Evolutionary conservation across 1,140 invertebrate species (phyloP).

Genomic region (Condylostylus longicornis): DNA sequence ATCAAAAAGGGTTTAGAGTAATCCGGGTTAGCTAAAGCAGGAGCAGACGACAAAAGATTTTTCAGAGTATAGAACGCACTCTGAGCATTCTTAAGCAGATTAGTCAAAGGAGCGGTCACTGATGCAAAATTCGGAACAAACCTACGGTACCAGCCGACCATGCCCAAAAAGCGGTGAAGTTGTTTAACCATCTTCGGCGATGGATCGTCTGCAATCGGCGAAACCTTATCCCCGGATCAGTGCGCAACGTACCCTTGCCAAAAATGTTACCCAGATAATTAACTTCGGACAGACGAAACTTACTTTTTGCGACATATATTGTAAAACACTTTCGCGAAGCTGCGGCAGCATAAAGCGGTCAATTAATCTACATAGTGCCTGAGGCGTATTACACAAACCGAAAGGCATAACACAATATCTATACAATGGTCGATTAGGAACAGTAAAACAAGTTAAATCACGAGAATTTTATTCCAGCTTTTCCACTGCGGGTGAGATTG

Average conservation of each 20-base stretch:
- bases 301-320: slow-evolving; percentile 31
- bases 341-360: slow-evolving; percentile 6
- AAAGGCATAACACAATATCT: slow-evolving; percentile 32
- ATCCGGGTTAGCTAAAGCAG: too few relatives aligned
- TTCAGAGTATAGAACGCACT: too few relatives aligned
- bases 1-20: too few relatives aligned
- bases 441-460: too few relatives aligned
- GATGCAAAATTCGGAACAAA: slow-evolving; percentile 24
- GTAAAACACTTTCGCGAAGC: slow-evolving; percentile 19
- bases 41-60: too few relatives aligned
- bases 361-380: slow-evolving; percentile 9
- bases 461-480: too few relatives aligned
- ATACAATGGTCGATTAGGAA: slow-evolving; percentile 25
- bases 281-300: slow-evolving; percentile 24
- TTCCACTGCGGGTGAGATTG: slow-evolving; percentile 4
- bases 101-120: slow-evolving; percentile 15
- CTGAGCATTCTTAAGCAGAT: slow-evolving; percentile 1
- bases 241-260: slow-evolving; percentile 15
- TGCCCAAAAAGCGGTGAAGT: slow-evolving; percentile 32
- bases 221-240: slow-evolving; percentile 26
- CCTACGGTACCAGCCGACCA: slow-evolving; percentile 27
- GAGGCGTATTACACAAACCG: slow-evolving; percentile 26
- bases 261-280: slow-evolving; percentile 15
- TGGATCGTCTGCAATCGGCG: slow-evolving; percentile 22
- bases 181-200: slow-evolving; percentile 21